Evolutionary conservation across 2,113 vertebrate genomes (phyloP), one percentile per base, ranked within the genome.

Genomic region (Pseudorectes ferrugineus): DNA sequence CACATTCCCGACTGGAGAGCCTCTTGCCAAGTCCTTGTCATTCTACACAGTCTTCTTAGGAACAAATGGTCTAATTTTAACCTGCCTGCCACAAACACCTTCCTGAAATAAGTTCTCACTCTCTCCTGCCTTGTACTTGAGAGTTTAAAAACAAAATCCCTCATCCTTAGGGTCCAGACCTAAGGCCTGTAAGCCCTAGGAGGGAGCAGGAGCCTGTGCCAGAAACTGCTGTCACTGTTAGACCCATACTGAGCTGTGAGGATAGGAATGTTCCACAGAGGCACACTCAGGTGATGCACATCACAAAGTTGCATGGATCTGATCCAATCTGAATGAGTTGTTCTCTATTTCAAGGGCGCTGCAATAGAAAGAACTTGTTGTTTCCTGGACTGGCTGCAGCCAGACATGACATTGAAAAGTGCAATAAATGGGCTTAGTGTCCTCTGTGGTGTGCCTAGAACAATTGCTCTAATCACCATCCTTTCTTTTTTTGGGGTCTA

Each of bases 21-120:
- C 95, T 95, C 96, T 95, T 92, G 96, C 97, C 92, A 88, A 71
- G 91, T 58, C 79, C 94, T 86, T 31, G 72, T 92, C 73, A 2
- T 94, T 75, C 92, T 73, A 35, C 96, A 86, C 75, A 12, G 94
- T 97, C 97, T 96, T 98, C 98, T 98, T 98, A 97, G 97, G 96
- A 98, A 96, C 97, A 77, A 40, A 76, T 11, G 61, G 58, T 76
- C 97, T 98, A 98, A 98, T 97, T 98, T 98, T 98, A 98, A 97
- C 94, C 92, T 5, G 33, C 61, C 72, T 17, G 93, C 89, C 94
- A 59, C 89, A n/a, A 42, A 97, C 97, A 97, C 97, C 94, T 97
- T 97, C 97, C 97, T 55, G 29, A 98, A 98, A 98, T 98, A 98
- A 96, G 49, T 43, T 67, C 57, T 89, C 95, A 61, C 96, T 94